Conservation (phyloP, 2,113 vertebrate species). For the Hippoglossus stenolepis region DNA sequence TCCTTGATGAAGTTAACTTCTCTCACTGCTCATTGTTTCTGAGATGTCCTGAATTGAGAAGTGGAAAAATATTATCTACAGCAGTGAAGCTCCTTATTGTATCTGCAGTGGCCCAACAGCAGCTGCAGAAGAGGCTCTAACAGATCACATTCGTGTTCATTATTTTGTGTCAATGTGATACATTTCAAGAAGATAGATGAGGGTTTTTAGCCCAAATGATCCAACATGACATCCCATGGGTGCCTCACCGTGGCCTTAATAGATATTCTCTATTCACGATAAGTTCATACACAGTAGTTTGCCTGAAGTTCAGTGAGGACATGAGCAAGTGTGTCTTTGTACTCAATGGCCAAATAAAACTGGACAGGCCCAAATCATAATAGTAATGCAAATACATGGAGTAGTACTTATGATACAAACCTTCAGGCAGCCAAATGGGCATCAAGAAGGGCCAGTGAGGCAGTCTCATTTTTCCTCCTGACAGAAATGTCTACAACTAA, state of each 20-base stretch:
- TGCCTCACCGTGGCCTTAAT: conserved; percentile 40
- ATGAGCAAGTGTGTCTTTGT: conserved; percentile 74
- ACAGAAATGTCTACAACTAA: conserved; percentile 81
- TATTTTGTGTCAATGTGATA: conserved; percentile 45
- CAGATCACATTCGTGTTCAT: conserved; percentile 49
- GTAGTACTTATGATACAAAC: conserved; percentile 73
- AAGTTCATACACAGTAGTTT: conserved; percentile 70
- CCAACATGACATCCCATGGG: conserved; percentile 49
- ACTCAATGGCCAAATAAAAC: conserved; percentile 81
- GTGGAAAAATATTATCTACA: too few species aligned
- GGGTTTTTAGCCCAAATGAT: conserved; percentile 50
- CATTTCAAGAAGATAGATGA: conserved; percentile 52
- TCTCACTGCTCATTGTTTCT: too few species aligned
- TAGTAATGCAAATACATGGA: conserved; percentile 82
- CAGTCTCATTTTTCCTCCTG: conserved; percentile 75
- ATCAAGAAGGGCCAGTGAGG: conserved; percentile 69
- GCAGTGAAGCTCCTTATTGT: conserved; percentile 23
- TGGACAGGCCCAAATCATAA: conserved; percentile 80
- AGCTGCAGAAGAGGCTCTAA: conserved; percentile 29
- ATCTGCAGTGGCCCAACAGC: conserved; percentile 38
- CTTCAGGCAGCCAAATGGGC: conserved; percentile 69
- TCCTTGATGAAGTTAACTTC: too few species aligned
- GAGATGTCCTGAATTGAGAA: too few species aligned
- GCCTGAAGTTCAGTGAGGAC: conserved; percentile 75
- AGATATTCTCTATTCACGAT: conserved; percentile 59